Evolutionary conservation across 2,888 invertebrate genomes (phyloP).

Genomic region (Limnephilus rhombicus): DNA sequence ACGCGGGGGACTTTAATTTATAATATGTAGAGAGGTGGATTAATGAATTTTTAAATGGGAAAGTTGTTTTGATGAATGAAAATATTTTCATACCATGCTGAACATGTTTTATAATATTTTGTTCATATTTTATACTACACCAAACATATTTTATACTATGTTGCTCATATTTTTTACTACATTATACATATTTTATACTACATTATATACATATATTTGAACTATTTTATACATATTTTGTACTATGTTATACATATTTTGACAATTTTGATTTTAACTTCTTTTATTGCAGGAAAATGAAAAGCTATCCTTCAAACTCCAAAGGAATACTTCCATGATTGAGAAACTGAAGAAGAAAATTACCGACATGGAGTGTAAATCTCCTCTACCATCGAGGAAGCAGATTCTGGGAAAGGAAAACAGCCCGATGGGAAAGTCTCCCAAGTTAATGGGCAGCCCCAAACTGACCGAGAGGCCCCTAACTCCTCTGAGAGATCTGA

Average conservation of each 20-base stretch:
- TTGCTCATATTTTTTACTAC: no score
- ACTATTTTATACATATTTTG: no score
- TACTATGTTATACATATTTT: not conserved
- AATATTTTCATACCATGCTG: no score
- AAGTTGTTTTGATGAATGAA: no score
- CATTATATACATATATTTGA: no score
- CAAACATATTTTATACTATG: no score
- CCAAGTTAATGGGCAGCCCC: conserved; percentile 69
- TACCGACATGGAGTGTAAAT: conserved; percentile 65
- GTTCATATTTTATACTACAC: no score
- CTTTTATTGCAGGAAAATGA: conserved; percentile 67
- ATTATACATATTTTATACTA: no score
- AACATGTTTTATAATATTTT: no score
- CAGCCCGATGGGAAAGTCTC: conserved; percentile 70
- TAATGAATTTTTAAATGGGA: no score
- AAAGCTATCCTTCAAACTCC: conserved; percentile 69
- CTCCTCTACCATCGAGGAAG: conserved; percentile 68
- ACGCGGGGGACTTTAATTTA: no score
- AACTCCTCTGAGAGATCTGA: conserved; percentile 74
- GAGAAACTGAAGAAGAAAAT: conserved; percentile 72
- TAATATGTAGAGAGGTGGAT: no score
- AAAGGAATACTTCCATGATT: conserved; percentile 70
- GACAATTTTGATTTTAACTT: not conserved
- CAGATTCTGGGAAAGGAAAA: conserved; percentile 76
- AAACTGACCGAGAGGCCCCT: conserved; percentile 70